A percentile compares a stretch with the other conserved stretches of the same genome.
Conservation (phyloP, 35 echinoderm and acorn worm genomes). For the Acanthaster planci region DNA sequence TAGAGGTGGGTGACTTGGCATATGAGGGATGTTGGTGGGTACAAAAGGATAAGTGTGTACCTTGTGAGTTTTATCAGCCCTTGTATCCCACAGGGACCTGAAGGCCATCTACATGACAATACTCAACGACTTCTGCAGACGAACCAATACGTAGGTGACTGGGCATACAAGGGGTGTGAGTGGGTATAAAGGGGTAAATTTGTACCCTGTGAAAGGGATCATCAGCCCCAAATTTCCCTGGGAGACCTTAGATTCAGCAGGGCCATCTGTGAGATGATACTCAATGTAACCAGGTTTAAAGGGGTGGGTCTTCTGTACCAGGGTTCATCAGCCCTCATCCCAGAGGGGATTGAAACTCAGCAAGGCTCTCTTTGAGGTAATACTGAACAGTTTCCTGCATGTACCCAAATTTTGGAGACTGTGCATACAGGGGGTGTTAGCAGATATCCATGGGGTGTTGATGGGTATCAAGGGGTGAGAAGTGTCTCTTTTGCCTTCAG, state of each 20-base stretch:
- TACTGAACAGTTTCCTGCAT: conserved; percentile 86
- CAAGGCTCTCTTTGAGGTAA: conserved; percentile 51
- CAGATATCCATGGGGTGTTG: no score
- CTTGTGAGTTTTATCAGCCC: no score
- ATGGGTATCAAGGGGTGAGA: no score
- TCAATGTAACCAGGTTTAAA: conserved; percentile 83
- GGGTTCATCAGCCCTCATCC: no score
- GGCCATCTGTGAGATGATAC: conserved; percentile 93
- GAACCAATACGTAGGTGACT: neutral
- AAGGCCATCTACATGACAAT: neutral
- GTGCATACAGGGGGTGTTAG: no score
- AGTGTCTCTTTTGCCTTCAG: conserved; percentile 34
- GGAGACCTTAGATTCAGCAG: conserved; percentile 73
- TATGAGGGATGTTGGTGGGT: no score
- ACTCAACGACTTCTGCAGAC: neutral
- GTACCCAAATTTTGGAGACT: conserved; percentile 69
- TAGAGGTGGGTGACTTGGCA: conserved; percentile 56
- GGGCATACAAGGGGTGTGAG: no score
- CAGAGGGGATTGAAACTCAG: no score
- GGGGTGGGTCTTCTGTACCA: conserved; percentile 36
- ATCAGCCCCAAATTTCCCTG: conserved; percentile 84
- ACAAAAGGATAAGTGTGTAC: no score
- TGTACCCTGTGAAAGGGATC: no score
- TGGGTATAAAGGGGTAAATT: no score
- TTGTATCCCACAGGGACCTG: conserved; percentile 76